These are phyloP conservation scores for Sibirionetta formosa DNA, from an alignment of 2,797 vertebrate species.

Conservation along the genomic window DNA sequence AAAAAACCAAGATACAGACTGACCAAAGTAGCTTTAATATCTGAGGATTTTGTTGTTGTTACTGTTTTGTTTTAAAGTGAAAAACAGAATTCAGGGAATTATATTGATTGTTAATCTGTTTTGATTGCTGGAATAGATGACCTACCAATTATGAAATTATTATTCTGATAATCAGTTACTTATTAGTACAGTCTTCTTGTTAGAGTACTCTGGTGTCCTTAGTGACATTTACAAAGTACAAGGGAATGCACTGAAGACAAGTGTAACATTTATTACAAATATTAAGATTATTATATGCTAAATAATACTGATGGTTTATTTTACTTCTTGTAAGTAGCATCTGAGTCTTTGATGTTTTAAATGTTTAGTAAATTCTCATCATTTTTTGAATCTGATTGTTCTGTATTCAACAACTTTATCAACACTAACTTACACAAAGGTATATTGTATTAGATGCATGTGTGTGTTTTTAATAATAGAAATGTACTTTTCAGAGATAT, in stretches of 20 bases:
- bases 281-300: neutral
- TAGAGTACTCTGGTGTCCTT: neutral
- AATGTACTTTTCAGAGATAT: neutral
- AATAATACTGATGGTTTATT: neutral
- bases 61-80: neutral
- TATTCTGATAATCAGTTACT: neutral
- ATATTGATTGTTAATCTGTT: neutral
- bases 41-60: neutral
- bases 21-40: neutral
- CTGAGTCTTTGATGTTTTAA: neutral
- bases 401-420: neutral
- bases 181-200: neutral
- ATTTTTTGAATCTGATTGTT: neutral
- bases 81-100: neutral
- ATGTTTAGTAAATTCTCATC: neutral
- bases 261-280: neutral
- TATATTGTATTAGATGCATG: neutral
- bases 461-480: neutral
- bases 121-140: neutral
- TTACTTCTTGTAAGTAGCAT: neutral
- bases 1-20: neutral
- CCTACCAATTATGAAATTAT: neutral
- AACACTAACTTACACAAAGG: neutral
- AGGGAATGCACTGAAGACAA: neutral
- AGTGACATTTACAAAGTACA: neutral